A percentile compares a stretch with the other conserved stretches of the same genome.
Conservation (phyloP, 64 coral and sea anemone genomes). For the Anthopleura sola region DNA sequence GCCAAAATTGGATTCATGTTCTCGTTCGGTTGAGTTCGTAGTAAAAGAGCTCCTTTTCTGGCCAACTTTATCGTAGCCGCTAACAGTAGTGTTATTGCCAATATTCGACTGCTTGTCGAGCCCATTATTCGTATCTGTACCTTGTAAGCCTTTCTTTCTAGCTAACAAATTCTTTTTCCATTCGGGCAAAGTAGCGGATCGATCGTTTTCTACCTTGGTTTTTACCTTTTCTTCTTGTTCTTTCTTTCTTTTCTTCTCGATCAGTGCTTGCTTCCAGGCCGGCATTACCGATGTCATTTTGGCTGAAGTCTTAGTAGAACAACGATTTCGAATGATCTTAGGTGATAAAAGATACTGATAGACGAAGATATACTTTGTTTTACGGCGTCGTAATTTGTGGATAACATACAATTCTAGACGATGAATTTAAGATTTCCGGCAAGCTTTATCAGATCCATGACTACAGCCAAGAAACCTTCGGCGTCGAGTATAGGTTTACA, state of each 20-base stretch:
- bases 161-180: slow-evolving; percentile 73
- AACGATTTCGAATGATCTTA: not conserved
- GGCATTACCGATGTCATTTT: slow-evolving; percentile 49
- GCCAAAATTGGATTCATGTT: not conserved
- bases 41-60: slow-evolving; percentile 21
- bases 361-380: not conserved
- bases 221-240: slow-evolving; percentile 65
- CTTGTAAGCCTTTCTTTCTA: slow-evolving; percentile 60
- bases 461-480: slow-evolving; percentile 3
- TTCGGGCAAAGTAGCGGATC: slow-evolving; percentile 54
- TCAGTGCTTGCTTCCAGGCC: slow-evolving; percentile 82
- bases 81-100: slow-evolving; percentile 17
- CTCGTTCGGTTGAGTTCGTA: not conserved
- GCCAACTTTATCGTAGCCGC: not conserved
- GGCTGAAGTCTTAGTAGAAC: not conserved
- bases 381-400: not conserved
- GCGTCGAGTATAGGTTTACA: not conserved
- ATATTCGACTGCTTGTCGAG: not conserved
- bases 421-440: not conserved
- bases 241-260: slow-evolving; percentile 84
- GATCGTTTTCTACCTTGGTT: slow-evolving; percentile 43
- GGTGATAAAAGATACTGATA: not conserved
- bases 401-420: not conserved
- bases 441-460: slow-evolving; percentile 3
- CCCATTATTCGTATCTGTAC: not conserved